Evolutionary conservation across 2,888 invertebrate genomes (phyloP).

Genomic region (Gymnosoma rotundatum): DNA sequence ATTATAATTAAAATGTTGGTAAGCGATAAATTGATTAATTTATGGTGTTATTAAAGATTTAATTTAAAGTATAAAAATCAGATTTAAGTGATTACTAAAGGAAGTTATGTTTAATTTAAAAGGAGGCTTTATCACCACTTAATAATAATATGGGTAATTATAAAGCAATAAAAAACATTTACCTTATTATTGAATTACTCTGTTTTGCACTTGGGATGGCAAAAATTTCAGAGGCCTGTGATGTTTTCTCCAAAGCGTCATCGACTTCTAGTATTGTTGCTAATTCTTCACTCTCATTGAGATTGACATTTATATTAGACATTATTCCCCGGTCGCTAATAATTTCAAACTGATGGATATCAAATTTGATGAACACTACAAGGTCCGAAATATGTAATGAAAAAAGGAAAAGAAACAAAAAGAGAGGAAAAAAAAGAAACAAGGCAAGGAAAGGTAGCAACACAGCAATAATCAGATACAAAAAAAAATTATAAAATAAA

Average conservation of each 20-base stretch:
- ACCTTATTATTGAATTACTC: conserved; percentile 81
- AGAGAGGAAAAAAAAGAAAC: conserved; percentile 15
- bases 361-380: conserved; percentile 83
- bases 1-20: not conserved
- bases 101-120: not conserved
- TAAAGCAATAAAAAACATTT: not conserved
- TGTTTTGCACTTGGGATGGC: conserved; percentile 79
- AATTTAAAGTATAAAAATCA: not conserved
- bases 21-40: conserved; percentile 26
- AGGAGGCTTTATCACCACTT: not conserved
- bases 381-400: conserved; percentile 70
- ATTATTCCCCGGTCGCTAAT: conserved; percentile 70
- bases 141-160: not conserved
- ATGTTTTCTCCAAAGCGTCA: conserved; percentile 73
- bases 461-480: conserved; percentile 67
- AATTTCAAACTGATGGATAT: conserved; percentile 79
- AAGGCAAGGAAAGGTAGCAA: conserved; percentile 1
- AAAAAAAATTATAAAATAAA: conserved; percentile 55
- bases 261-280: conserved; percentile 77
- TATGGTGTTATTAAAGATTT: conserved; percentile 12
- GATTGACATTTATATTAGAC: conserved; percentile 76
- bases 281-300: conserved; percentile 73
- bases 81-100: not conserved
- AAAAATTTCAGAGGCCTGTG: conserved; percentile 75
- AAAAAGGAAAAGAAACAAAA: conserved; percentile 63